phyloP scores from a whole-genome alignment of 2,888 invertebrate species.

The Noctua pronuba region DNA sequence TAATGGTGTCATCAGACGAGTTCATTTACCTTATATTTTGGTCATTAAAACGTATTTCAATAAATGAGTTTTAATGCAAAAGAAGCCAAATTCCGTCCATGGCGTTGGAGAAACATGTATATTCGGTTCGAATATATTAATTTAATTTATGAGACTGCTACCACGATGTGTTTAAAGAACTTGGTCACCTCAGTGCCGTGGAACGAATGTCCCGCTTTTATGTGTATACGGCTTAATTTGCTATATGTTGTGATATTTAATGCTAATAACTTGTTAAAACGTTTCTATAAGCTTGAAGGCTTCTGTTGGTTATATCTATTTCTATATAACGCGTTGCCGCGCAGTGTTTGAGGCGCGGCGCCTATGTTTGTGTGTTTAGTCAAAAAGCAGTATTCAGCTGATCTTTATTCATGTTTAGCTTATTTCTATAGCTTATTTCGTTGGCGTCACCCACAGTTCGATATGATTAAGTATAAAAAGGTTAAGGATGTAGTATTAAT shows the following conservation, averaged over 20 bases:
- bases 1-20: background rate
- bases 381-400: conserved; percentile 69
- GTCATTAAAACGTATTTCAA: background rate
- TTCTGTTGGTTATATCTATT: conserved; percentile 82
- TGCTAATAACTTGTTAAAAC: conserved; percentile 73
- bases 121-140: conserved; percentile 14
- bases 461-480: conserved; percentile 41
- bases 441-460: conserved; percentile 60
- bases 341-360: conserved; percentile 67
- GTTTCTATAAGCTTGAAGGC: conserved; percentile 77
- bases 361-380: conserved; percentile 71
- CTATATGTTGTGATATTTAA: conserved; percentile 86
- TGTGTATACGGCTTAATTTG: conserved; percentile 85
- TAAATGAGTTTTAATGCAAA: background rate
- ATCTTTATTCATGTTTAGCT: conserved; percentile 66
- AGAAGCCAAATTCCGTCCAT: conserved; percentile 61
- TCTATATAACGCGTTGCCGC: conserved; percentile 71
- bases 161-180: conserved; percentile 3
- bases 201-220: conserved; percentile 60
- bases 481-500: conserved; percentile 19
- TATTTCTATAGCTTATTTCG: conserved; percentile 66
- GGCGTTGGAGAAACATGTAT: conserved; percentile 25
- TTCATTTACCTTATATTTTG: background rate
- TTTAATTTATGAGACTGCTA: conserved; percentile 43
- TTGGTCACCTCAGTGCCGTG: conserved; percentile 41